Evolutionary conservation across 2,797 vertebrate species (phyloP), one percentile per base, ranked within the genome.

Genomic region (Gallinago solitaria): DNA sequence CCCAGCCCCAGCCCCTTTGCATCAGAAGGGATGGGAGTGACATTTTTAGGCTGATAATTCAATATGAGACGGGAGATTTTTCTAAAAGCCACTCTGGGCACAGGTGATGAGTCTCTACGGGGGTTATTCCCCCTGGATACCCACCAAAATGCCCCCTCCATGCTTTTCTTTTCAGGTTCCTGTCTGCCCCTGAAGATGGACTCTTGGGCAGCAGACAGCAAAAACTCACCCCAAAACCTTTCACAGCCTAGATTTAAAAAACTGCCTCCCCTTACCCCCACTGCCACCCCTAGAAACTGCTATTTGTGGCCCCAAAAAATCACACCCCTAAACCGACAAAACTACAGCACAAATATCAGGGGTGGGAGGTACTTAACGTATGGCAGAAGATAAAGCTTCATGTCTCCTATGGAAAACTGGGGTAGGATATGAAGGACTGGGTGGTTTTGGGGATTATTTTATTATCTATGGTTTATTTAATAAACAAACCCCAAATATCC

Each of bases 51-150:
- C 11, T 56, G 48, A 23, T 15, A 33, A 35, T 33, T 90, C 48
- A 8, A 7, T 6, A 16, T 6, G 17, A 21, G 24, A 9, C 0
- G 3, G 37, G 37, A 32, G 18, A 9, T 15, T 30, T 61, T 28
- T 23, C 12, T 16, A 16, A 20, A 63, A 47, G 19, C 18, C 8
- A 1, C 43, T 21, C 51, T 9, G 16, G 37, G 33, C 6, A 11
- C 0, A 2, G n/a, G 7, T 37, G 37, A 0, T 2, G 7, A 57
- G 21, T 12, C 16, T 85, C 56, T 45, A 7, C 2, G 16, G 5
- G 30, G 53, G 15, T 69, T 37, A 21, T 84, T 57, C 18, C 57
- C 20, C 23, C 21, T 12, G 35, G 25, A 23, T 41, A 68, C 7
- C 18, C 78, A n/a, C 3, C 16, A 24, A 73, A 63, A 73, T 27